phyloP scores from a whole-genome alignment of 1,140 invertebrate genomes.

The Triops longicaudatus region DNA sequence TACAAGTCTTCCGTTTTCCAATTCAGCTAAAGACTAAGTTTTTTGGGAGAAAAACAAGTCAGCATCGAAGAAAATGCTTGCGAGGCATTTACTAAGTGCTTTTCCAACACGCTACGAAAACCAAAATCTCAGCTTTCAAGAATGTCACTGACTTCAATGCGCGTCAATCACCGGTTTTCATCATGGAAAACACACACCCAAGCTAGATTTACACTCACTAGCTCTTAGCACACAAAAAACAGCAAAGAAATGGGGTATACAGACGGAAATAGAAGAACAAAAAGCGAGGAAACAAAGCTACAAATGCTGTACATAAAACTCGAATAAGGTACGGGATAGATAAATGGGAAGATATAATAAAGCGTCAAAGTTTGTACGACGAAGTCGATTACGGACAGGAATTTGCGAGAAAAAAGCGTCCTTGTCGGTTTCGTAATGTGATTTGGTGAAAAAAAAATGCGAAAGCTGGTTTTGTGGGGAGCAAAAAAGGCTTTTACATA shows the following conservation, averaged over 20 bases:
- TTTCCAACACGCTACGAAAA: not conserved
- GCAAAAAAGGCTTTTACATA: not conserved
- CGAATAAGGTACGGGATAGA: not conserved
- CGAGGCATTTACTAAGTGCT: not conserved
- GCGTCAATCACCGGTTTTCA: not conserved
- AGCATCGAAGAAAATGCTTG: not conserved
- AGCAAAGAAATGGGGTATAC: not conserved
- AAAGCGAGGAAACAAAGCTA: not conserved
- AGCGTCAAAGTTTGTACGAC: slow-evolving; percentile 4
- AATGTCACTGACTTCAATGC: not conserved
- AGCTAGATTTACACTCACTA: not conserved
- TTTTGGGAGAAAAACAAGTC: not conserved
- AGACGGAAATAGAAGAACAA: not conserved
- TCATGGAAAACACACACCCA: not conserved
- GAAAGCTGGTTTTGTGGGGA: not conserved
- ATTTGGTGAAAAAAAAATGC: not conserved
- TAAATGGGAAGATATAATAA: slow-evolving; percentile 13
- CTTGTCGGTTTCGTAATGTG: not conserved
- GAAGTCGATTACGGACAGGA: not conserved
- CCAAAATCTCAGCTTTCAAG: not conserved
- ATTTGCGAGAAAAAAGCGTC: not conserved
- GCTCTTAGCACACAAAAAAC: not conserved
- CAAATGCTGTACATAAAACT: not conserved
- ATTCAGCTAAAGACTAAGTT: not conserved
- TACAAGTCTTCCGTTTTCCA: not conserved